Conservation (phyloP, 2,888 invertebrate genomes). For the Orgyia antiqua region DNA sequence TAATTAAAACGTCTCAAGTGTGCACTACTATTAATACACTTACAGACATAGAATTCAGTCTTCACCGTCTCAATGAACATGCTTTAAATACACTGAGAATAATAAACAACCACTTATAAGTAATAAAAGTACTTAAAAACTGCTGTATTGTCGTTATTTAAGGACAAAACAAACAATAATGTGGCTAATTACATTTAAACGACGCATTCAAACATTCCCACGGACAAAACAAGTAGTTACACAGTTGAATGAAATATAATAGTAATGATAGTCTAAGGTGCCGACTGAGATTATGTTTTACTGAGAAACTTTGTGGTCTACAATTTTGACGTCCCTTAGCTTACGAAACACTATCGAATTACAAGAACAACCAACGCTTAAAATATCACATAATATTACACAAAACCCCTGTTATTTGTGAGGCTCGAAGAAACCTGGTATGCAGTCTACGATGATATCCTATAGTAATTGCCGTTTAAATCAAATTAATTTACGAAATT, state of each 20-base stretch:
- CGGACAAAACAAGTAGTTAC: slow-evolving; percentile 31
- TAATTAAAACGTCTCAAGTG: too few species aligned
- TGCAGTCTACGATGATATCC: too few species aligned
- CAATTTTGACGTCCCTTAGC: slow-evolving; percentile 12
- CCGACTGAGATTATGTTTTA: slow-evolving; percentile 19
- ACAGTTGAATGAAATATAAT: slow-evolving; percentile 27
- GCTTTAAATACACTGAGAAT: slow-evolving; percentile 18
- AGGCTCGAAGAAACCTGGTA: too few species aligned
- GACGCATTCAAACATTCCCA: slow-evolving; percentile 56
- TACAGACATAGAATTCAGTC: too few species aligned
- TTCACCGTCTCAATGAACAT: slow-evolving; percentile 23
- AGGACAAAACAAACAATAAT: slow-evolving; percentile 55
- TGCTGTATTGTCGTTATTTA: slow-evolving; percentile 40
- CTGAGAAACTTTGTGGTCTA: slow-evolving; percentile 7
- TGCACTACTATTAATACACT: too few species aligned
- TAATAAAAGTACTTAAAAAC: slow-evolving; percentile 40
- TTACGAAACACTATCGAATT: background rate
- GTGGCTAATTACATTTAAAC: slow-evolving; percentile 62
- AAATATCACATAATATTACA: background rate
- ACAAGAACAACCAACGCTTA: background rate
- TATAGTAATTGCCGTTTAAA: too few species aligned
- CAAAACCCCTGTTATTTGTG: too few species aligned
- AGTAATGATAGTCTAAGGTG: slow-evolving; percentile 7
- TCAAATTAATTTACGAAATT: too few species aligned
- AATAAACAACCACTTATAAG: slow-evolving; percentile 40